Conservation (phyloP, 2,113 vertebrate species). For the Empidonax alnorum region DNA sequence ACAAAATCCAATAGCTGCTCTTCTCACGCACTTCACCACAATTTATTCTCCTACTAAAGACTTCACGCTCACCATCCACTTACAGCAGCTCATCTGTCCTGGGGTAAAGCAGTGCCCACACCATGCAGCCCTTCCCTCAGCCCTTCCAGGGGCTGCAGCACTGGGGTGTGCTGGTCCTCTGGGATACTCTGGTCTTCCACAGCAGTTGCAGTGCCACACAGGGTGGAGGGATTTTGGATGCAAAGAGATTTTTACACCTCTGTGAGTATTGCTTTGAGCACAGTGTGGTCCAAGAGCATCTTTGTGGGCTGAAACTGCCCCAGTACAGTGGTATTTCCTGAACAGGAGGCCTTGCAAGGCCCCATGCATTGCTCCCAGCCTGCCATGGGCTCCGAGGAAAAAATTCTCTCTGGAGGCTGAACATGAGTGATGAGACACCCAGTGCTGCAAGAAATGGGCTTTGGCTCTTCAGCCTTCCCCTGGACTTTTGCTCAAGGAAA, state of each 20-base stretch:
- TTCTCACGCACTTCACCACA: background rate
- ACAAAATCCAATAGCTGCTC: background rate
- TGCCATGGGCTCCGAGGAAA: background rate
- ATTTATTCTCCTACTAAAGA: background rate
- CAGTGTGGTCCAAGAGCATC: accelerated
- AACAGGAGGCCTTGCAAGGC: background rate
- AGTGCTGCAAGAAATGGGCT: background rate
- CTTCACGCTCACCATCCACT: background rate
- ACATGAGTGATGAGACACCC: accelerated
- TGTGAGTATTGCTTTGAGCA: background rate
- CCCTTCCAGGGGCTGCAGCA: background rate
- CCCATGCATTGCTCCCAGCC: background rate
- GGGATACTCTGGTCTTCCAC: accelerated
- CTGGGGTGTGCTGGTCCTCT: background rate
- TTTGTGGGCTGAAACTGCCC: accelerated
- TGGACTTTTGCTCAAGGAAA: background rate
- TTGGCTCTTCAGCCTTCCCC: background rate
- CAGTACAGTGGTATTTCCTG: accelerated
- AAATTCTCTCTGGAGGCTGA: background rate
- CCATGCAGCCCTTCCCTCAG: accelerated
- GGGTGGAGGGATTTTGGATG: background rate
- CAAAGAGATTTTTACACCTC: background rate
- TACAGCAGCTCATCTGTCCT: background rate
- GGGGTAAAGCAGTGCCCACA: accelerated
- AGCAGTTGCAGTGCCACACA: background rate